Conservation (phyloP, 2,113 vertebrate species). For the Catagonus wagneri region DNA sequence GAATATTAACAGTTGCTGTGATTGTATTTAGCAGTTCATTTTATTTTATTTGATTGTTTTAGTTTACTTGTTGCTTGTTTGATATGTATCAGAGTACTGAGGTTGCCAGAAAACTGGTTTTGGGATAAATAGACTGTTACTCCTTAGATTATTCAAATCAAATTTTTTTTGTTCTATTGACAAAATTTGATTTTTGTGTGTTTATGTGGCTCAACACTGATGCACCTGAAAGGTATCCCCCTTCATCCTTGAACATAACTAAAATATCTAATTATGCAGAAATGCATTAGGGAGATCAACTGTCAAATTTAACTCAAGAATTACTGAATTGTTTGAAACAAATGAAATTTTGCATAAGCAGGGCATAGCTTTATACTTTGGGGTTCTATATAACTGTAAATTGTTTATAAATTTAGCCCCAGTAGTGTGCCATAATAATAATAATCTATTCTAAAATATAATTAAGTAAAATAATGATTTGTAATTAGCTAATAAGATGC, state of each 20-base stretch:
- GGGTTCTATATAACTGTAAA: not conserved
- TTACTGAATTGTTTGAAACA: not conserved
- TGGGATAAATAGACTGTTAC: not conserved
- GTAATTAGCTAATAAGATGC: not conserved
- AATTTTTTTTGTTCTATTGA: not conserved
- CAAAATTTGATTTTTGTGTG: constrained; percentile 5
- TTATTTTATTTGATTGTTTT: not conserved
- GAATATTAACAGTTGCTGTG: not conserved
- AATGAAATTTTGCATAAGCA: not conserved
- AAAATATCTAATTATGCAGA: not conserved
- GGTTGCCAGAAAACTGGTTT: not conserved
- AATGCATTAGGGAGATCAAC: not conserved
- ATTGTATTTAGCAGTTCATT: not conserved
- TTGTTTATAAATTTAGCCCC: not conserved
- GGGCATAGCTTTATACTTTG: not conserved
- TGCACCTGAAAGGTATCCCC: not conserved
- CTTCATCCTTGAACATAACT: not conserved
- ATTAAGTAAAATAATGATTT: not conserved
- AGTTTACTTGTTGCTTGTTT: not conserved
- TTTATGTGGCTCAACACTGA: not conserved
- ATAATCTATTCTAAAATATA: not conserved
- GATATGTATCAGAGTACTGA: not conserved
- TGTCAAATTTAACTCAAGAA: not conserved
- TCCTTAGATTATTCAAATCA: not conserved
- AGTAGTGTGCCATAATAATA: not conserved